Base-by-base conservation (phyloP, 2,113 vertebrate species). In the Deroptyus accipitrinus region DNA sequence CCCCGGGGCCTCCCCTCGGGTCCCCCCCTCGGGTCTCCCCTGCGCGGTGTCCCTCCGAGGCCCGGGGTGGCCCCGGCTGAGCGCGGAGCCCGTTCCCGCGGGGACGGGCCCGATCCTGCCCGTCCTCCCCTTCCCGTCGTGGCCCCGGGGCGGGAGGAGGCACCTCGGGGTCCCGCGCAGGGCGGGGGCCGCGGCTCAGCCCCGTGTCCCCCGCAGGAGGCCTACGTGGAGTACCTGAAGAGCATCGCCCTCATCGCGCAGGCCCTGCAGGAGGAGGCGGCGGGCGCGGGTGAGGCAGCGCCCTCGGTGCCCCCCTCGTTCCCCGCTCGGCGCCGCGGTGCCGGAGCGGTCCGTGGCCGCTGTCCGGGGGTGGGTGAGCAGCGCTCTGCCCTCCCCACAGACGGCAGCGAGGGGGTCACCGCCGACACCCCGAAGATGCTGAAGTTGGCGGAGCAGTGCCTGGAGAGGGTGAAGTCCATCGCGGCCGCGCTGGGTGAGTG, bases 391-490 rank as follows among this genome's bases (percentile, higher is more conserved):
- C 11, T 66, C 70, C 63, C 67, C 28, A 4, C 79, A 98, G 98
- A 97, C n/a, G 97, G 96, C 14, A 91, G 88, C 27, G 98, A 98
- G 18, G 83, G 95, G 5, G 79, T 98, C 73, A 88, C 84, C 5
- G 80, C 98, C 1, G 99, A 99, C 88, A 98, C 98, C 66, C 98
- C 98, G 4, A 99, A 98, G 95, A 99, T 99, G 99, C 97, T 99
- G 93, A 98, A 98, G 89, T 96, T 99, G 23, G 99, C 99, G 0
- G 99, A 99, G 95, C 99, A 99, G 95, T 99, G 99, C 96, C 97
- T 99, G 96, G 99, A 99, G 95, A 98, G 99, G 61, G 98, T 99
- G 74, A 99, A 98, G 95, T 99, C 98, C 2, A 99, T 99, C 8
- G 93, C 98, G 9, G 98, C 95, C 1, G 97, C 93, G 7, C 97